Evolutionary conservation across 1,140 invertebrate genomes (phyloP).

Genomic region (Achroia grisella): DNA sequence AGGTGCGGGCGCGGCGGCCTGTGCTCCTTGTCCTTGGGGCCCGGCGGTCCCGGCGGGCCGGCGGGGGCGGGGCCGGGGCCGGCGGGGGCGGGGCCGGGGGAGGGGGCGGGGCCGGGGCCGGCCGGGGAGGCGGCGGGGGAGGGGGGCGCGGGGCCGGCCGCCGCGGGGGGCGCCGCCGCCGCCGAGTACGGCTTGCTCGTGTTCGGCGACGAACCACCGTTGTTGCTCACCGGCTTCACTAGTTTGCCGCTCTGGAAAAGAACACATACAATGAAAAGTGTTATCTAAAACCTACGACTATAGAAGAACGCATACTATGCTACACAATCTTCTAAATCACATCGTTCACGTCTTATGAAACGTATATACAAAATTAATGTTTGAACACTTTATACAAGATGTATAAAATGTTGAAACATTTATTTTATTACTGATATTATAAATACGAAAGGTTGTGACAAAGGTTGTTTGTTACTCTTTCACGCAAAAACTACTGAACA

Average conservation of each 20-base stretch:
- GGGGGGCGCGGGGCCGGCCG: slow-evolving; percentile 9
- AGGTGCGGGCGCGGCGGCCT: slow-evolving; percentile 37
- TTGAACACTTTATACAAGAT: no score
- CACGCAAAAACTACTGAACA: no score
- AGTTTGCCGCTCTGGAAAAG: slow-evolving; percentile 36
- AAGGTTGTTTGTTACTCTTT: no score
- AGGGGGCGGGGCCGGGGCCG: slow-evolving; percentile 27
- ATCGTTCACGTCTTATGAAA: no score
- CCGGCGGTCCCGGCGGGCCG: slow-evolving; percentile 16
- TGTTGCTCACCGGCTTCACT: slow-evolving; percentile 33
- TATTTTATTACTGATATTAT: no score
- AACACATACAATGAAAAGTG: background rate
- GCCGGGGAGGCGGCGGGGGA: slow-evolving; percentile 10
- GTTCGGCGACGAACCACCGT: slow-evolving; percentile 11
- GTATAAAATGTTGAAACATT: no score
- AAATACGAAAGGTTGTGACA: no score
- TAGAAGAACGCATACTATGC: no score
- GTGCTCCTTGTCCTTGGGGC: slow-evolving; percentile 41
- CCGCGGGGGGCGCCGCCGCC: slow-evolving; percentile 2
- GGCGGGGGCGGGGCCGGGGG: slow-evolving; percentile 37
- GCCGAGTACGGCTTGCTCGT: background rate
- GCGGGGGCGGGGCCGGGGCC: slow-evolving; percentile 26
- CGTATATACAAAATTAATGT: no score
- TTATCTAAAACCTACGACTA: no score
- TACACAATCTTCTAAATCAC: no score